Evolutionary conservation across 2,797 vertebrate genomes (phyloP).

Genomic region (Tenualosa thibaudeaui): DNA sequence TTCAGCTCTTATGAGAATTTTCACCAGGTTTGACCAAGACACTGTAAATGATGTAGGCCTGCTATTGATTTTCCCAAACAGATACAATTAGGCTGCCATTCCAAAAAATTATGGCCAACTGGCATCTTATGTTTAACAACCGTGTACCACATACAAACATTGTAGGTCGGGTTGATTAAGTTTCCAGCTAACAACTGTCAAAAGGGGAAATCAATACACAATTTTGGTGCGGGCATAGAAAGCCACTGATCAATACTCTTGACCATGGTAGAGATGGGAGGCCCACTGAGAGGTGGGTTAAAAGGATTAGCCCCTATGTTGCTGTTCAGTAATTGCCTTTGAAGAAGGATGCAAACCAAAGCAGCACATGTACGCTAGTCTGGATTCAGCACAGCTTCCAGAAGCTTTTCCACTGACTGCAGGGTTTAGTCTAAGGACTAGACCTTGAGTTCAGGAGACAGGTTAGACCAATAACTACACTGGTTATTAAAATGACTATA

Average conservation of each 20-base stretch:
- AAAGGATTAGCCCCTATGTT: conserved; percentile 74
- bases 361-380: not conserved
- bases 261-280: conserved; percentile 60
- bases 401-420: not conserved
- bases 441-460: not conserved
- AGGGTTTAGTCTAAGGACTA: not conserved
- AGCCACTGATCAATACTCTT: conserved; percentile 70
- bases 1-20: not conserved
- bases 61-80: conserved; percentile 29
- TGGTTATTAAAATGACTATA: not conserved
- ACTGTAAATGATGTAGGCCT: not conserved
- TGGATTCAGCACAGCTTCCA: not conserved
- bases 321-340: conserved; percentile 75
- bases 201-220: conserved; percentile 79
- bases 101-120: conserved; percentile 48
- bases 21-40: not conserved
- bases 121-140: conserved; percentile 54
- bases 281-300: conserved; percentile 65
- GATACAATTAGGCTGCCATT: conserved; percentile 33
- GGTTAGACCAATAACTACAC: no score
- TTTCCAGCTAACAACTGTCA: conserved; percentile 76
- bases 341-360: conserved; percentile 54
- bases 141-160: conserved; percentile 66
- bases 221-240: conserved; percentile 71
- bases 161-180: conserved; percentile 72